These are phyloP conservation scores for Dendronephthya gigantea DNA, from an alignment of 64 coral and sea anemone genomes.

Conservation along the genomic window DNA sequence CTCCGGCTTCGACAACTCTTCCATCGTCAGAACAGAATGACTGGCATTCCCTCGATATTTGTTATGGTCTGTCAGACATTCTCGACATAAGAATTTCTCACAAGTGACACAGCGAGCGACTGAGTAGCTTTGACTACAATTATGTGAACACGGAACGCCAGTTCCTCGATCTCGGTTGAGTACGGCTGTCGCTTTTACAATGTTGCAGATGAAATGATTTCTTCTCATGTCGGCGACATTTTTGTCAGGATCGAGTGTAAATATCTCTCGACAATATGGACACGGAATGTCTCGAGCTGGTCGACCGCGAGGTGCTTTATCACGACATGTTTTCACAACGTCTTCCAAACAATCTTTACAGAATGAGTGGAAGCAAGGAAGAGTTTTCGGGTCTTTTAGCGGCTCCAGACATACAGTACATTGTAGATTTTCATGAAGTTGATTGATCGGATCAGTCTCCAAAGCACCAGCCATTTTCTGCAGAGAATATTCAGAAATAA, in stretches of 20 bases:
- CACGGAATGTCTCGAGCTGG: background rate
- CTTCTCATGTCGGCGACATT: background rate
- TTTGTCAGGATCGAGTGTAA: background rate
- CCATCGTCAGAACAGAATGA: background rate
- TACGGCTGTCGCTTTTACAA: background rate
- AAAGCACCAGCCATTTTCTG: background rate
- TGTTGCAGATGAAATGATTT: background rate
- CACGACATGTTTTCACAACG: background rate
- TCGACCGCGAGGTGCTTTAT: background rate
- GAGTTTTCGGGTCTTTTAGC: background rate
- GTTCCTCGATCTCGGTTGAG: background rate
- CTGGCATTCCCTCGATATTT: background rate
- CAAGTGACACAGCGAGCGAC: conserved; percentile 5
- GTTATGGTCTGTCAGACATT: background rate
- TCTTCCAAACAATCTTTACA: background rate
- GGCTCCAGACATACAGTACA: background rate
- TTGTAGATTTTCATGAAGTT: background rate
- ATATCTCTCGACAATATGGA: background rate
- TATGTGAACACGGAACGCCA: background rate
- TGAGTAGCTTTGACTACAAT: background rate
- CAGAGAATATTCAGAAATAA: no score
- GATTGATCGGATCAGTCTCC: background rate
- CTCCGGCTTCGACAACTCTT: conserved; percentile 1
- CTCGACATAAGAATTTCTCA: background rate
- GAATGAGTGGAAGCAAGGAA: background rate